phyloP scores from a whole-genome alignment of 1,140 invertebrate genomes.

The Ephestia elutella region DNA sequence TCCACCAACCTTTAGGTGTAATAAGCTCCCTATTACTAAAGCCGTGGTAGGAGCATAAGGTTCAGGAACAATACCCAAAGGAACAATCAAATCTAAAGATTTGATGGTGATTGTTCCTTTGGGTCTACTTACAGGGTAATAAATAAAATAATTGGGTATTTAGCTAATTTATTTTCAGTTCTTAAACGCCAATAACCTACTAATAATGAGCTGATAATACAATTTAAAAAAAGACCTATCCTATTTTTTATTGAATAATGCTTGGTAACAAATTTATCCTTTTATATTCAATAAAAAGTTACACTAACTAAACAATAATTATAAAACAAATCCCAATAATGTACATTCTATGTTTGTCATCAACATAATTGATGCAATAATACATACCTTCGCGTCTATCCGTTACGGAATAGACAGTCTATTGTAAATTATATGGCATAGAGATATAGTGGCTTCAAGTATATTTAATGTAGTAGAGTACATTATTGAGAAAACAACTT shows the following conservation, averaged over 20 bases:
- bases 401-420: not conserved
- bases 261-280: conserved; percentile 71
- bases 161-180: conserved; percentile 74
- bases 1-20: no score
- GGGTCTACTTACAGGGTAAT: no score
- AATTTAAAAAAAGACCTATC: conserved; percentile 70
- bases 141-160: conserved; percentile 45
- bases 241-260: conserved; percentile 72
- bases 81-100: no score
- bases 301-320: conserved; percentile 53
- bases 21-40: no score
- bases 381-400: no score
- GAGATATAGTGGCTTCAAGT: not conserved
- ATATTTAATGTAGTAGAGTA: conserved; percentile 14
- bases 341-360: conserved; percentile 15
- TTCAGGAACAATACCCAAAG: no score
- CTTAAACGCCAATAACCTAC: conserved; percentile 73
- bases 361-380: no score
- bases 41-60: no score
- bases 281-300: conserved; percentile 68
- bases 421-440: no score
- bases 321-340: conserved; percentile 63
- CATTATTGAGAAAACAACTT: conserved; percentile 64
- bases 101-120: no score
- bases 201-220: conserved; percentile 74